Base-by-base conservation (phyloP, 2,797 vertebrate genomes). In the Galago senegalensis region DNA sequence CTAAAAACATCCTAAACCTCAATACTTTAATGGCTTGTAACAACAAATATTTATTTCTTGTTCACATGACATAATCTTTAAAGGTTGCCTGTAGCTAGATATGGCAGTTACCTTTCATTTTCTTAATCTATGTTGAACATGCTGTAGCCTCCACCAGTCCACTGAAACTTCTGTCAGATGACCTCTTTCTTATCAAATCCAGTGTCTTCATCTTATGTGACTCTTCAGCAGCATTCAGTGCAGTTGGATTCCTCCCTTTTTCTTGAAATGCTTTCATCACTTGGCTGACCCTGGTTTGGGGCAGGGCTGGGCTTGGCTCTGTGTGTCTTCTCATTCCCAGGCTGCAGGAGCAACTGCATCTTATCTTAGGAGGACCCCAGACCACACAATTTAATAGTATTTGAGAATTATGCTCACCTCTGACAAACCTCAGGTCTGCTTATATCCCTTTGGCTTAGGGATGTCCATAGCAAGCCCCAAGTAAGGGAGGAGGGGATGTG, bases 1-100 rank as follows among this genome's bases (percentile, higher is more conserved):
- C 23, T 46, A 91, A 95, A 82, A 86, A 92, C 84, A 70, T 60
- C 10, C 8, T 25, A 72, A 91, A 40, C 34, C 29, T 60, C 11
- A 77, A 31, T 89, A 75, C 13, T 10, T 60, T 93, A 82, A 63
- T 85, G 40, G 1, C 40, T 65, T 89, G 21, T 83, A 72, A 72
- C 53, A 87, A 69, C 25, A 95, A 65, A 17, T 94, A 60, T 69
- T 93, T 89, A 72, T 65, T 87, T 94, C 60, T 91, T 84, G 60
- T 85, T 96, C 37, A 70, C 11, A 34, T 83, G 85, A 49, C 1
- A 16, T 90, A n/a, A 90, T 31, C 60, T n/a, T 58, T 63, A 56
- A 58, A 14, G 14, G 6, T 46, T 82, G 23, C 49, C 37, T 60
- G 18, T 21, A 73, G 31, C 21, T 72, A 82, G 29, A 4, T 70